Base-by-base conservation (phyloP, 2,113 vertebrate species). In the Callorhinus ursinus region DNA sequence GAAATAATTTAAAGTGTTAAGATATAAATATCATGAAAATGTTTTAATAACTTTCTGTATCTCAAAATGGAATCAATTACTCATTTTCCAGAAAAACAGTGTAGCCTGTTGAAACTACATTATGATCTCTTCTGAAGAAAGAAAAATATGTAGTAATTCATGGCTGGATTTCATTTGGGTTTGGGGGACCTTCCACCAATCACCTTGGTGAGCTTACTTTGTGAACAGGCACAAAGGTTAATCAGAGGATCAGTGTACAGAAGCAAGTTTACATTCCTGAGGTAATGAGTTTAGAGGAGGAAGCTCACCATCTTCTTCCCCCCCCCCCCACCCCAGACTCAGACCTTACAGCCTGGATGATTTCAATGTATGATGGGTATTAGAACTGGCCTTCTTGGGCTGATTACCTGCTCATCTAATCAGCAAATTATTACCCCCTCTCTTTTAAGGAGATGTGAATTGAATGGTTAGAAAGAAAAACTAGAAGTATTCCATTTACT, bases 11-110 rank as follows among this genome's bases (percentile, higher is more conserved):
- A 59, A 88, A n/a, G 6, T 46, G 16, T 71, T 86, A 79, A 83
- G 71, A 92, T 72, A 92, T 53, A 93, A 92, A 94, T 74, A 93
- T 7, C 7, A 84, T 65, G 13, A 94, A 96, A 93, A 80, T 51
- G 53, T 69, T 95, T 93, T 12, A 83, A 33, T 42, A 49, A 63
- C 11, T 86, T 79, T 92, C 7, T 86, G 15, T 13, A 69, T 85
- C 46, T 96, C 77, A 86, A 93, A 93, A 95, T 92, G 31, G 13
- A 81, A 74, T 87, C 46, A 95, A 16, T 92, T 69, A 88, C 10
- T 63, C 39, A 63, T 88, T 93, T 96, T 69, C 7, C 22, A 59
- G 21, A 71, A 76, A 85, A 89, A 33, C 10, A 33, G 18, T n/a
- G 26, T 4, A 90, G 7, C 4, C 49, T 49, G 4, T 79, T 86